Base-by-base conservation (phyloP, 2,797 vertebrate genomes). In the Hippoglossus hippoglossus region DNA sequence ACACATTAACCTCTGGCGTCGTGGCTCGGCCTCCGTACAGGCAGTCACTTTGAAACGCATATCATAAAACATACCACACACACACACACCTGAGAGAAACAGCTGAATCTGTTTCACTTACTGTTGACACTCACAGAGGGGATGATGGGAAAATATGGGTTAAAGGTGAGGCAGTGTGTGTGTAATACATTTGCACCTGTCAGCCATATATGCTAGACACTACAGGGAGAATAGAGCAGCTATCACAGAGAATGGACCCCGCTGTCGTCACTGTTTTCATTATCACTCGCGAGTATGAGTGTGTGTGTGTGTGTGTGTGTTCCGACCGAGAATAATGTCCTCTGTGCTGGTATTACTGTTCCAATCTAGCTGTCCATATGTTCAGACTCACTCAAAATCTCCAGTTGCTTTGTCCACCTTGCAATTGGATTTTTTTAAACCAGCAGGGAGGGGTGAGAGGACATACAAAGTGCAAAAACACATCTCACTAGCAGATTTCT, bases 51-150 rank as follows among this genome's bases (percentile, higher is more conserved):
- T 65, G 41, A 76, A 49, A 66, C 31, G 10, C 71, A 87, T 89
- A 86, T 79, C 76, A 83, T 73, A 92, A 93, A 92, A 92, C 88
- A 91, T 90, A 44, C 69, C 64, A 67, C 59, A 53, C 21, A 90
- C 89, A 85, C 89, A 88, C 88, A 88, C 88, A 83, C 93, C 81
- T 89, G 88, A 93, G 90, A 85, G 85, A 91, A 93, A 92, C 96
- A 96, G 95, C 96, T 96, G 95, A 93, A 91, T 87, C 64, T 64
- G 77, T 83, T 79, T 83, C 67, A 78, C 83, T 67, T 53, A 74
- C 56, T 41, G 49, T 54, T 62, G 44, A 15, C 64, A 52, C 65
- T 39, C 12, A 66, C 55, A 46, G 16, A 6, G 44, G 46, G 62
- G 73, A 60, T 12, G 41, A 79, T 59, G 68, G 74, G 61, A 66